Percentiles rank a stretch among this genome's conserved stretches.
Conservation (phyloP, 2,888 invertebrate genomes). For the Tupiocoris notatus region DNA sequence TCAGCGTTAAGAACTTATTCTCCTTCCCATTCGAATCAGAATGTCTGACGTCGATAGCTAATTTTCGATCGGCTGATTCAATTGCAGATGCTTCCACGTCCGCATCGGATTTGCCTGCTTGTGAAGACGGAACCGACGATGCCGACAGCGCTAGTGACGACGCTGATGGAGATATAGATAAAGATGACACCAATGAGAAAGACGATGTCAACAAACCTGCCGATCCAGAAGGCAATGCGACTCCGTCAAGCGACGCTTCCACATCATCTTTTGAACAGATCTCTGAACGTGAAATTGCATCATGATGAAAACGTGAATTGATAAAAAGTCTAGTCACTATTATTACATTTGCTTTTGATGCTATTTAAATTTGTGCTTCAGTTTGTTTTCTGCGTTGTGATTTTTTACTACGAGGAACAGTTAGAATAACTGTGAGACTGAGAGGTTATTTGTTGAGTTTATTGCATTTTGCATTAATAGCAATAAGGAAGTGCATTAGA, state of each 20-base stretch:
- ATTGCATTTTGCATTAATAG: background rate
- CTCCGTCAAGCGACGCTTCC: slow-evolving; percentile 38
- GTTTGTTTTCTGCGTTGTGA: background rate
- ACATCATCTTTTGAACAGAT: slow-evolving; percentile 40
- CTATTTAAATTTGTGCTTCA: background rate
- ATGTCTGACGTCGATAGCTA: too few relatives aligned
- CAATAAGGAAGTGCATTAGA: background rate
- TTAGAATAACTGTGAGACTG: background rate
- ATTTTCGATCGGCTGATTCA: too few relatives aligned
- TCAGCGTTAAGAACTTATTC: too few relatives aligned
- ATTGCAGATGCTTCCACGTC: slow-evolving; percentile 29
- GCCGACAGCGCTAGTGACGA: background rate
- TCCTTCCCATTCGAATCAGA: too few relatives aligned
- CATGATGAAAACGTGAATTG: background rate
- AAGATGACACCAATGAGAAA: background rate
- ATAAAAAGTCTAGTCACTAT: background rate
- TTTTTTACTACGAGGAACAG: background rate
- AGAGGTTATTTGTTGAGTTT: background rate
- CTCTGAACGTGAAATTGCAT: slow-evolving; percentile 29
- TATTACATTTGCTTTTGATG: background rate
- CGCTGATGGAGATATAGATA: background rate
- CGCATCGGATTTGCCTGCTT: slow-evolving; percentile 23
- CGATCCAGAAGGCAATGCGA: slow-evolving; percentile 19
- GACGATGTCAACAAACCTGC: background rate
- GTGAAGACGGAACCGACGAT: slow-evolving; percentile 30